A percentile compares a stretch with the other conserved stretches of the same genome.
phyloP scores from a whole-genome alignment of 2,113 vertebrate species.

The Heliornis fulica region DNA sequence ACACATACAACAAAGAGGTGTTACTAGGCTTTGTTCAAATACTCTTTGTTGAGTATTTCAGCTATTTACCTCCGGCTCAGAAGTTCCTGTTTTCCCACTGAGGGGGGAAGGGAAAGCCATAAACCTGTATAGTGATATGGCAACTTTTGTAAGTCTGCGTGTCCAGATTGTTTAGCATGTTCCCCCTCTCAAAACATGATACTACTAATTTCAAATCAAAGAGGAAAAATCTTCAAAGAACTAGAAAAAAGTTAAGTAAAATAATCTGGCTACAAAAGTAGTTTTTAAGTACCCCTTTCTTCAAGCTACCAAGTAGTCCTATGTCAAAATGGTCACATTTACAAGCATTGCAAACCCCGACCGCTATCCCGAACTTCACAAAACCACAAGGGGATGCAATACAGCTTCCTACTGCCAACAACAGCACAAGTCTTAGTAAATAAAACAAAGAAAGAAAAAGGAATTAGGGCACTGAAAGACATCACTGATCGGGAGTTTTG shows the following conservation, averaged over 20 bases:
- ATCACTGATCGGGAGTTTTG: neutral
- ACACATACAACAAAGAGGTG: constrained; percentile 12
- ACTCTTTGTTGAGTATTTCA: constrained; percentile 22
- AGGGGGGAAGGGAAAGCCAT: neutral
- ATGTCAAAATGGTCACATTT: neutral
- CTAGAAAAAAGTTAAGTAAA: neutral
- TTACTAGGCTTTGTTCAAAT: neutral
- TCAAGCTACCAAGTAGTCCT: neutral
- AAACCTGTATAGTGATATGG: neutral
- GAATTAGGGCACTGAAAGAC: neutral
- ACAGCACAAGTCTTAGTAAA: neutral
- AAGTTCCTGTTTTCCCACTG: constrained; percentile 51
- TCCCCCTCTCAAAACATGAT: neutral
- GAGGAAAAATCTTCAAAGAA: neutral
- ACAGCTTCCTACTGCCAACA: neutral
- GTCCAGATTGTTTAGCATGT: neutral
- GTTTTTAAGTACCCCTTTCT: neutral
- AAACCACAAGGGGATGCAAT: neutral
- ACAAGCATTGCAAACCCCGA: neutral
- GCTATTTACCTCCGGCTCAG: neutral
- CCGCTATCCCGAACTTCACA: neutral
- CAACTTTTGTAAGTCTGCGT: neutral
- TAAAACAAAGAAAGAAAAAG: neutral
- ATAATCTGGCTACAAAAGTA: neutral
- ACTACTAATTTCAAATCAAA: neutral